Evolutionary conservation across 2,113 vertebrate species (phyloP).

Genomic region (Propithecus coquereli): DNA sequence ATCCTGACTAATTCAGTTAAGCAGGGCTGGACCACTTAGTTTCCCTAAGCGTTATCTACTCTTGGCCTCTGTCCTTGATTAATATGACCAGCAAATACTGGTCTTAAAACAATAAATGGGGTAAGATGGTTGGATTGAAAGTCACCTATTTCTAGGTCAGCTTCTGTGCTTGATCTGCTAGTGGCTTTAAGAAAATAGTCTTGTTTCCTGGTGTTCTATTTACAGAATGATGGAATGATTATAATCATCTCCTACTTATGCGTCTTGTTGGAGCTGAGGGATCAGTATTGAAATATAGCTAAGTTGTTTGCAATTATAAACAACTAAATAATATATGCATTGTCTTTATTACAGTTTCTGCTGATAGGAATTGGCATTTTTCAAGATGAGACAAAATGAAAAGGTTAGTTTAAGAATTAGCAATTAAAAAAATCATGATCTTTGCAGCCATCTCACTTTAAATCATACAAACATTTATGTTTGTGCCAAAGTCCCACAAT

Average conservation of each 20-base stretch:
- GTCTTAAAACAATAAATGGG: neutral
- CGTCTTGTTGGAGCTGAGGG: slow-evolving; percentile 38
- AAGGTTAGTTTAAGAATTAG: slow-evolving; percentile 77
- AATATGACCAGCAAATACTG: neutral
- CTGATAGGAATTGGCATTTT: slow-evolving; percentile 35
- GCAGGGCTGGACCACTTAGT: neutral
- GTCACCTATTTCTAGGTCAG: neutral
- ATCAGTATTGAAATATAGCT: slow-evolving; percentile 47
- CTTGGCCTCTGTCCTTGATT: neutral
- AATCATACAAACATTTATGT: slow-evolving; percentile 73
- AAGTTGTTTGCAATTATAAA: slow-evolving; percentile 65
- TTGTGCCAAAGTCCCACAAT: slow-evolving; percentile 67
- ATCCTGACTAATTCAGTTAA: neutral
- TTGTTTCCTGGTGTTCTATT: slow-evolving; percentile 32
- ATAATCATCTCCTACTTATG: slow-evolving; percentile 51
- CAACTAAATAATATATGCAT: slow-evolving; percentile 68
- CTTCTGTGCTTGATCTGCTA: neutral
- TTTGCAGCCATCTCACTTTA: slow-evolving; percentile 63
- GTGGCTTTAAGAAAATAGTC: slow-evolving; percentile 22
- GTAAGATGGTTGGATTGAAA: neutral
- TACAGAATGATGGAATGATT: slow-evolving; percentile 55
- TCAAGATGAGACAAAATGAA: slow-evolving; percentile 53
- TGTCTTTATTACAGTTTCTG: slow-evolving; percentile 54
- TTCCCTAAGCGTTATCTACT: neutral
- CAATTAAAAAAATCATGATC: slow-evolving; percentile 72